Conservation (phyloP, 2,888 invertebrate species). For the Cantharis rufa region DNA sequence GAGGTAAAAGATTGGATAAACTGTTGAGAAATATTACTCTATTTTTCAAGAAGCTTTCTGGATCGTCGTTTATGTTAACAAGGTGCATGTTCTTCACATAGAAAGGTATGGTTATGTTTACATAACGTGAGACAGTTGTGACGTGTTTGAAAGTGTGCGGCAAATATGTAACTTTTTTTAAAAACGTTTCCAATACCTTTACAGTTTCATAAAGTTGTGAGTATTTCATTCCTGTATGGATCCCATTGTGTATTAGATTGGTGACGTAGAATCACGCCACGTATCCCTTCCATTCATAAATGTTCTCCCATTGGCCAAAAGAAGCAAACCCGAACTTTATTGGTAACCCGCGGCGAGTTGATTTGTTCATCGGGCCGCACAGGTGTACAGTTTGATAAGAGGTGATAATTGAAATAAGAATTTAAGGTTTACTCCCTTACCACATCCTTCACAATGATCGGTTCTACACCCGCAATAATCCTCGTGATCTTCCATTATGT, state of each 20-base stretch:
- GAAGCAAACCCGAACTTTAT: no score
- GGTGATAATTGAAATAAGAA: no score
- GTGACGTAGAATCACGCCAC: conserved; percentile 39
- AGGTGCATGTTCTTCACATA: neutral
- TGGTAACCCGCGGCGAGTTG: no score
- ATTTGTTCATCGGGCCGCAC: no score
- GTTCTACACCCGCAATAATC: no score
- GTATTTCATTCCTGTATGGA: conserved; percentile 16
- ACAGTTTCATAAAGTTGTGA: neutral
- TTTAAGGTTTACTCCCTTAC: no score
- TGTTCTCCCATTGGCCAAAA: conserved; percentile 32
- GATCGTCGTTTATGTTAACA: neutral
- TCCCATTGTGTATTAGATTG: conserved; percentile 16
- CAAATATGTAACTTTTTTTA: neutral
- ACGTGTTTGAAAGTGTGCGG: neutral
- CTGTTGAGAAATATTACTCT: neutral
- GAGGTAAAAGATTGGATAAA: conserved; percentile 8
- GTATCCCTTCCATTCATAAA: conserved; percentile 34
- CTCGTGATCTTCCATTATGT: no score
- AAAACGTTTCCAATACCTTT: neutral
- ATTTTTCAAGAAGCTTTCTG: neutral
- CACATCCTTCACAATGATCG: no score
- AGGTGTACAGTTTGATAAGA: no score
- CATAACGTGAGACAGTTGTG: neutral
- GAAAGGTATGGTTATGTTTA: neutral